A percentile compares a stretch with the other conserved stretches of the same genome.
Evolutionary conservation across 2,113 vertebrate species (phyloP).

Genomic region (Eptesicus fuscus): DNA sequence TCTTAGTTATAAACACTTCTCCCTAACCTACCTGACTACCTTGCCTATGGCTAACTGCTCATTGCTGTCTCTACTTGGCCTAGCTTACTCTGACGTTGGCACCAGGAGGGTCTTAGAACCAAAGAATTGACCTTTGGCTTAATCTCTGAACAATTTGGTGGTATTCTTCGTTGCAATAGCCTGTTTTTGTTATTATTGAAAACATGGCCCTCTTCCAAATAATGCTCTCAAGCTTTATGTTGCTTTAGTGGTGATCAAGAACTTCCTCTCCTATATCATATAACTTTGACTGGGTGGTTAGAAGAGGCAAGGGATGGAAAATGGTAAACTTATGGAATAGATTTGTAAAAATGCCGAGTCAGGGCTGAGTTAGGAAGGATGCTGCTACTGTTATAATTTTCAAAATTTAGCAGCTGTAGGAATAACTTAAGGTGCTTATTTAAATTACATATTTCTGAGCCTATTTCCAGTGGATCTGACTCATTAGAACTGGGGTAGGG

Average conservation of each 20-base stretch:
- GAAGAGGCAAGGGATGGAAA: not conserved
- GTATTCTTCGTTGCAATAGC: not conserved
- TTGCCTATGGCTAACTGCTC: not conserved
- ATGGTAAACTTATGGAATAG: not conserved
- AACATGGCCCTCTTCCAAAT: not conserved
- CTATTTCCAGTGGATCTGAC: not conserved
- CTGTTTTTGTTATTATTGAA: not conserved
- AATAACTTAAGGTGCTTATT: not conserved
- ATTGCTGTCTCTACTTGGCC: not conserved
- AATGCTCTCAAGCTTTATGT: not conserved
- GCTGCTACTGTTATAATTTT: not conserved
- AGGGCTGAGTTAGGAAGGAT: not conserved
- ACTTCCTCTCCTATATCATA: not conserved
- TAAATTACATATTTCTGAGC: not conserved
- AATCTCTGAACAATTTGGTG: not conserved
- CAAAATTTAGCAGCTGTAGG: not conserved
- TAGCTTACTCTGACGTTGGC: not conserved
- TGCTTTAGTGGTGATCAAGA: not conserved
- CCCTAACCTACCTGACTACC: not conserved
- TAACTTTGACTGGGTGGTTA: not conserved
- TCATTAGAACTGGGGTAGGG: not conserved
- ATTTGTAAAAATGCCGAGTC: conserved; percentile 36
- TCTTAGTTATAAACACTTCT: not conserved
- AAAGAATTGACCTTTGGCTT: not conserved
- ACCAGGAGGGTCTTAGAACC: not conserved